These are phyloP conservation scores for Scatophagus argus DNA, from an alignment of 2,113 vertebrate genomes.

Conservation along the genomic window DNA sequence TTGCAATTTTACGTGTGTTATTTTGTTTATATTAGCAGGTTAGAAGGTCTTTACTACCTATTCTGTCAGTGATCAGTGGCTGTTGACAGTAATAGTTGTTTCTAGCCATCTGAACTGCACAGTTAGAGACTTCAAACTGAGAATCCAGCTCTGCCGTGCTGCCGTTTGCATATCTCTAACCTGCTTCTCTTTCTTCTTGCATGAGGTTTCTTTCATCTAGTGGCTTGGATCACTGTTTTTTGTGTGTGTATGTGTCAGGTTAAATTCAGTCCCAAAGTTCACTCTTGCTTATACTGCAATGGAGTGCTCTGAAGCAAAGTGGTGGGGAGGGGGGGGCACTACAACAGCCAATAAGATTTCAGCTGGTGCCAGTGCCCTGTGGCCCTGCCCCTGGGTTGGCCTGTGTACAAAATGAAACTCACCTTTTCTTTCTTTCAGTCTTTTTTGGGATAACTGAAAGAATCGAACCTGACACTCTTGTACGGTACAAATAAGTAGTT, in stretches of 20 bases:
- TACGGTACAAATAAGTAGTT: not conserved
- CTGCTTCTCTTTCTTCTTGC: slow-evolving; percentile 56
- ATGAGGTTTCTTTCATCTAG: slow-evolving; percentile 52
- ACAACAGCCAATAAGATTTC: too few relatives aligned
- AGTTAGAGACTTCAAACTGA: slow-evolving; percentile 4
- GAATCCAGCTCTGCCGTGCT: slow-evolving; percentile 29
- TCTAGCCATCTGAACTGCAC: slow-evolving; percentile 39
- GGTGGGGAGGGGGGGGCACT: too few relatives aligned
- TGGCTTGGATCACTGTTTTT: slow-evolving; percentile 3
- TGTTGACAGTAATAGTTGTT: slow-evolving; percentile 49
- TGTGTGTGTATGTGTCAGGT: not conserved
- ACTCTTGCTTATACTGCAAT: not conserved
- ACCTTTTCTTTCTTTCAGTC: not conserved
- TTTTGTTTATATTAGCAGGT: not conserved
- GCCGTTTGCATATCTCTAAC: slow-evolving; percentile 38
- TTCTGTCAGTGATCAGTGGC: slow-evolving; percentile 11
- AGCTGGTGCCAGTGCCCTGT: too few relatives aligned
- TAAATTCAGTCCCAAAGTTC: slow-evolving; percentile 1
- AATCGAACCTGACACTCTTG: slow-evolving; percentile 34
- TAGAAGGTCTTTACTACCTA: not conserved
- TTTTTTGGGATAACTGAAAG: slow-evolving; percentile 7
- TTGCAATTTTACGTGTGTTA: too few relatives aligned
- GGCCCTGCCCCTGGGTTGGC: too few relatives aligned
- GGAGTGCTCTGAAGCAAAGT: too few relatives aligned
- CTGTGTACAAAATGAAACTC: too few relatives aligned